Conservation (phyloP, 2,113 vertebrate genomes). For the Bubo bubo region DNA sequence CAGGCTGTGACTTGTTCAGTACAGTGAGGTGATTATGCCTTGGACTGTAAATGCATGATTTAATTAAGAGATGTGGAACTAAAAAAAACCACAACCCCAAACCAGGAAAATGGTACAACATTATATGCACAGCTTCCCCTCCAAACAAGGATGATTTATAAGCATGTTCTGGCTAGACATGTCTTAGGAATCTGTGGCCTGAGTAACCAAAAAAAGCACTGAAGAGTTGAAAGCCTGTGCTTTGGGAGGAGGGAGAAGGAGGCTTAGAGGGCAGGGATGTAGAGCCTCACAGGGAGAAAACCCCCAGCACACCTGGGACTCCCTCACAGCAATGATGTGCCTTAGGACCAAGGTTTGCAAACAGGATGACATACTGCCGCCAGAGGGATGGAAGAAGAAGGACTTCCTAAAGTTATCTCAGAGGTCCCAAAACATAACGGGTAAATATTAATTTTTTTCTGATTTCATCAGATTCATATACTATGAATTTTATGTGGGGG, state of each 20-base stretch:
- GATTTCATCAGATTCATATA: not conserved
- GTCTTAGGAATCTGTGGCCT: not conserved
- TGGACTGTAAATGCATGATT: not conserved
- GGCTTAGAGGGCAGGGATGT: not conserved
- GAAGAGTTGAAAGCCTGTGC: no score
- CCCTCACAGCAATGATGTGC: no score
- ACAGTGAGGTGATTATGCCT: not conserved
- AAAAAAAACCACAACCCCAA: no score
- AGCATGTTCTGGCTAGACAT: not conserved
- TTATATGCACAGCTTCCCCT: not conserved
- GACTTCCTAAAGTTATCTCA: no score
- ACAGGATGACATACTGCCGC: no score
- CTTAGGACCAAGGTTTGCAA: not conserved
- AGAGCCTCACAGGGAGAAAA: not conserved
- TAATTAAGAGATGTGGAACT: not conserved
- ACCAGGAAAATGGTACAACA: not conserved
- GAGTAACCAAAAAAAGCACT: not conserved
- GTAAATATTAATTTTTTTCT: not conserved
- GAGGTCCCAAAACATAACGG: not conserved
- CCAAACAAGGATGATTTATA: not conserved
- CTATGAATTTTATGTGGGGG: not conserved
- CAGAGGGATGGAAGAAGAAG: not conserved
- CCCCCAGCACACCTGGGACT: no score
- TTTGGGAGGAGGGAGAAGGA: not conserved
- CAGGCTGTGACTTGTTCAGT: not conserved